Conservation (phyloP, 2,888 invertebrate species). For the Eupithecia vulgata region DNA sequence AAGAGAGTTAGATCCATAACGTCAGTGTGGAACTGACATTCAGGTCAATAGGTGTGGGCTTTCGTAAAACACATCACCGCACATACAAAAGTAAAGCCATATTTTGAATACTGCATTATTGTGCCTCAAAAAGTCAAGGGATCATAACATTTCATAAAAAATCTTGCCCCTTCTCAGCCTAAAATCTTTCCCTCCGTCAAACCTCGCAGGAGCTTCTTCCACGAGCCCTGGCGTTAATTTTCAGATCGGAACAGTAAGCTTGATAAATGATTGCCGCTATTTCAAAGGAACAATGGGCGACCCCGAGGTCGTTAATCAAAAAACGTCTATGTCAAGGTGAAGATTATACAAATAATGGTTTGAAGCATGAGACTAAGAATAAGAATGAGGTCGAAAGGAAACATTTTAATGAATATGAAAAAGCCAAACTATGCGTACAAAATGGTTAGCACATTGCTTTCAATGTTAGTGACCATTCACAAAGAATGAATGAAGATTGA, state of each 20-base stretch:
- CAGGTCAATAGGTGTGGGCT: background rate
- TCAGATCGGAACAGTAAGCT: conserved; percentile 77
- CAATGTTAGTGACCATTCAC: background rate
- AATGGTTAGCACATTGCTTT: background rate
- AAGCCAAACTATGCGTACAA: background rate
- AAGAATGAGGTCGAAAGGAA: conserved; percentile 14
- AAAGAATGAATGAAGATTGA: background rate
- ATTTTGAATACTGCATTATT: background rate
- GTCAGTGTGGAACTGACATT: background rate
- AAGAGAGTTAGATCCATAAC: background rate
- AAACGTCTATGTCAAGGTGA: conserved; percentile 72
- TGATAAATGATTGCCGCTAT: conserved; percentile 81
- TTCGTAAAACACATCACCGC: background rate
- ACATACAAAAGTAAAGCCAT: background rate
- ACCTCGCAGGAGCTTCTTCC: conserved; percentile 52
- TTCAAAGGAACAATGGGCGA: conserved; percentile 80
- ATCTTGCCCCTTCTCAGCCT: conserved; percentile 43
- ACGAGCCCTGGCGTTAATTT: conserved; percentile 72
- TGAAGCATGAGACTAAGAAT: conserved; percentile 13
- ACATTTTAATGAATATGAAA: background rate
- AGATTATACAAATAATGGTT: conserved; percentile 53
- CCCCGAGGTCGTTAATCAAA: conserved; percentile 78
- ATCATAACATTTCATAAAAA: background rate
- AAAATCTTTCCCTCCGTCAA: conserved; percentile 33
- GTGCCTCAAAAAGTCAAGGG: background rate